Percentiles rank a stretch among this genome's conserved stretches.
phyloP scores from a whole-genome alignment of 2,797 vertebrate genomes.

The Melanotaenia maccullochi region DNA sequence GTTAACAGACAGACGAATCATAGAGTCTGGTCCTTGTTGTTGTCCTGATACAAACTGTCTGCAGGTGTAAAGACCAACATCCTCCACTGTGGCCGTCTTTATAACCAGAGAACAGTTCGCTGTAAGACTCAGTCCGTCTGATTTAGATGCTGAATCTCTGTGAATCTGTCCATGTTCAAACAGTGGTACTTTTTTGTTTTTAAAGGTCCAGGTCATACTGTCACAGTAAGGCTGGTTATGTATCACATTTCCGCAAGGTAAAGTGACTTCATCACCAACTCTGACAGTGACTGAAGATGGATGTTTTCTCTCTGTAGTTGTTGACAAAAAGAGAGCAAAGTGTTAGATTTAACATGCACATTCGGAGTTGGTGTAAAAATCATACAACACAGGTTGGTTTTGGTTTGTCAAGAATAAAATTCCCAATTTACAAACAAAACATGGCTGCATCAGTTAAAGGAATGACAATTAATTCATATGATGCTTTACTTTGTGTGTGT shows the following conservation, averaged over 20 bases:
- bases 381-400: no score
- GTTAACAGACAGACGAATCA: conserved; percentile 1
- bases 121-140: conserved; percentile 31
- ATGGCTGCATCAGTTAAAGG: no score
- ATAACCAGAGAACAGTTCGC: conserved; percentile 46
- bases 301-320: no score
- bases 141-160: background rate
- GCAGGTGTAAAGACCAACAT: no score
- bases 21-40: background rate
- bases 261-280: conserved; percentile 2
- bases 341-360: no score
- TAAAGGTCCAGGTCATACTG: background rate
- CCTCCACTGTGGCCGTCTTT: conserved; percentile 2
- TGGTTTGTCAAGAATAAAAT: no score
- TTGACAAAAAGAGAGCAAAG: no score
- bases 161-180: background rate
- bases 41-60: background rate
- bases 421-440: no score
- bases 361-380: no score
- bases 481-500: no score
- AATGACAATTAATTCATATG: no score
- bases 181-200: rapidly evolving
- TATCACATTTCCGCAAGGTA: conserved; percentile 8
- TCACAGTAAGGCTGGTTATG: background rate
- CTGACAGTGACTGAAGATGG: background rate